These are phyloP conservation scores for Brotula barbata DNA, from an alignment of 2,797 vertebrate genomes.

Conservation along the genomic window DNA sequence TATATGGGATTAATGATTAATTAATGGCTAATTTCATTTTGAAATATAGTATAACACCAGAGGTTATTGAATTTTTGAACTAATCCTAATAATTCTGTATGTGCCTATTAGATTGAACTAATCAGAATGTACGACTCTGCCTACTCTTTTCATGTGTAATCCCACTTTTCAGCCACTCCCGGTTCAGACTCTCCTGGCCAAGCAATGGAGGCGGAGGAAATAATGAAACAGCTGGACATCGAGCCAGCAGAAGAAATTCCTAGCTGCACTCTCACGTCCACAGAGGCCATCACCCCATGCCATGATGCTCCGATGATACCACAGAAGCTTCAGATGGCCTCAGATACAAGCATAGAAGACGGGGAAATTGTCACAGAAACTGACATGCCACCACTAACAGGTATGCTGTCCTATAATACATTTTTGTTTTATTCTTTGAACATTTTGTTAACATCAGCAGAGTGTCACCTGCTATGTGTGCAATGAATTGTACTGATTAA, in stretches of 20 bases:
- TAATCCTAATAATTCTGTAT: too few relatives aligned
- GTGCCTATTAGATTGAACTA: neutral
- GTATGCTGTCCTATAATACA: constrained; percentile 55
- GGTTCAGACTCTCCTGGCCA: constrained; percentile 95
- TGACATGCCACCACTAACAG: constrained; percentile 90
- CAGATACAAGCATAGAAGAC: constrained; percentile 79
- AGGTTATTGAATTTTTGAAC: too few relatives aligned
- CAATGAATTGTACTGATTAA: too few relatives aligned
- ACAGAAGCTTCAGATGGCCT: constrained; percentile 76
- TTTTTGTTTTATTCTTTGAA: neutral
- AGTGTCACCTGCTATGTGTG: too few relatives aligned
- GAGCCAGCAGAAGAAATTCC: constrained; percentile 93
- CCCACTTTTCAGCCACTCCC: constrained; percentile 79
- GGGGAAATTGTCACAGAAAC: constrained; percentile 85
- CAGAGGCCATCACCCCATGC: constrained; percentile 78
- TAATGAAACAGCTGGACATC: constrained; percentile 96
- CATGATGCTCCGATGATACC: constrained; percentile 65
- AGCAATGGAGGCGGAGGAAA: constrained; percentile 94
- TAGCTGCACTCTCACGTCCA: constrained; percentile 85
- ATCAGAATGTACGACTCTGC: neutral
- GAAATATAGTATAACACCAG: neutral
- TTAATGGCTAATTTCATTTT: too few relatives aligned
- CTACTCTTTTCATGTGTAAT: neutral
- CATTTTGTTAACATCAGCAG: neutral
- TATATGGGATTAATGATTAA: constrained; percentile 22